Evolutionary conservation across 2,113 vertebrate species (phyloP), one percentile per base, ranked within the genome.

Genomic region (Leptobrachium ailaonicum): DNA sequence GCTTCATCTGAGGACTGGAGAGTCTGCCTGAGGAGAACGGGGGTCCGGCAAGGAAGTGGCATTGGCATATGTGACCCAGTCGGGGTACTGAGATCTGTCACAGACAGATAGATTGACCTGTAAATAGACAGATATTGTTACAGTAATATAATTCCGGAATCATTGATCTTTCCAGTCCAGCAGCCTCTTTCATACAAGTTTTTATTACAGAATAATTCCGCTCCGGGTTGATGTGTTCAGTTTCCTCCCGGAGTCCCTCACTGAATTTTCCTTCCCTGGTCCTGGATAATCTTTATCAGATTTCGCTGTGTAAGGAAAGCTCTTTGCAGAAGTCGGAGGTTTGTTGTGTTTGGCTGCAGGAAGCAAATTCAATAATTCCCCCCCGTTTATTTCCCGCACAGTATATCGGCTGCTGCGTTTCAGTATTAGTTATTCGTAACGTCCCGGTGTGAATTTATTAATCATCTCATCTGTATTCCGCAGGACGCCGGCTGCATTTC

Each of bases 401-500:
- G 50, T 66, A 66, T 67, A 80, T 45, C 4, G 7, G 41, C 40
- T 50, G 32, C 77, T 58, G 50, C 56, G 4, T 67, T 40, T 32
- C 41, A 66, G 32, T 73, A 66, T 73, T 80, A 44, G 70, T 67
- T n/a, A n/a, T 47, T 41, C 41, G 58, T 45, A 54, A 42, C 47
- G 50, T 80, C 62, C 63, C 47, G 3, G 70, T 66, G 77, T 73
- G 77, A 73, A 41, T 45, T 66, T 58, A 73, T 80, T 80, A 80
- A 80, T 80, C 70, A 80, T 73, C 77, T 80, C 77, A 80, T 80
- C 71, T 56, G 77, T 41, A 80, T 80, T 73, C 77, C 32, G 62
- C 3, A 42, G 40, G 44, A 40, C 32, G 14, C 44, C 41, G 9
- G 56, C 60, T 64, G 42, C 40, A 41, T 11, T 72, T 40, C 41